Evolutionary conservation across 2,113 vertebrate species (phyloP), one percentile per base, ranked within the genome.

Genomic region (Phrynosoma platyrhinos): DNA sequence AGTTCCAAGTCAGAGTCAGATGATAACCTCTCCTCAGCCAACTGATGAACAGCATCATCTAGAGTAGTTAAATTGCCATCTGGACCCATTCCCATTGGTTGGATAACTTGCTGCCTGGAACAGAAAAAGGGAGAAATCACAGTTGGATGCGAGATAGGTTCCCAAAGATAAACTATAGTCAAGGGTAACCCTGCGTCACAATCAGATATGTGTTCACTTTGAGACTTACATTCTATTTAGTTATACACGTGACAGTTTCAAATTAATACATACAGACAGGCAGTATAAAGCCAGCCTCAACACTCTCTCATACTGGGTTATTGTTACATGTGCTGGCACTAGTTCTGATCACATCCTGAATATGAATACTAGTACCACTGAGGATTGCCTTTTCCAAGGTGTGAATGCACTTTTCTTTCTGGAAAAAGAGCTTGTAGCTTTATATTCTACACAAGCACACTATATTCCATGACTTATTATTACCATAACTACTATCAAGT

Each of bases 51-150:
- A 75, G 98, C 96, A 0, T 96, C 96, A 18, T 98, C 97, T 92
- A 99, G 93, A 79, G 97, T 96, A 0, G 96, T 97, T 90, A 99
- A 97, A 89, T 93, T 98, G 36, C 98, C 98, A 0, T 97, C 98
- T 7, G 97, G 96, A 0, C 95, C 96, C 85, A 99, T 97, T 64
- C 97, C 97, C 98, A 99, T 98, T 47, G 98, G 98, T 93, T 98
- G 98, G 94, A 99, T 98, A 87, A 98, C 88, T 55, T 96, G 96
- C 90, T 96, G 96, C 89, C 98, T 99, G 95, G 2, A 79, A 74
- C 27, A 40, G 62, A 18, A 82, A 71, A 66, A 52, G 16, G 2
- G 4, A 6, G 1, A 13, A 4, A 42, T 36, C 36, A 58, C 6
- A 9, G 20, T 21, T 2, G 72, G 3, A 64, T 21, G 21, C 20